Conservation (phyloP, 2,113 vertebrate species). For the Synchiropus splendidus region DNA sequence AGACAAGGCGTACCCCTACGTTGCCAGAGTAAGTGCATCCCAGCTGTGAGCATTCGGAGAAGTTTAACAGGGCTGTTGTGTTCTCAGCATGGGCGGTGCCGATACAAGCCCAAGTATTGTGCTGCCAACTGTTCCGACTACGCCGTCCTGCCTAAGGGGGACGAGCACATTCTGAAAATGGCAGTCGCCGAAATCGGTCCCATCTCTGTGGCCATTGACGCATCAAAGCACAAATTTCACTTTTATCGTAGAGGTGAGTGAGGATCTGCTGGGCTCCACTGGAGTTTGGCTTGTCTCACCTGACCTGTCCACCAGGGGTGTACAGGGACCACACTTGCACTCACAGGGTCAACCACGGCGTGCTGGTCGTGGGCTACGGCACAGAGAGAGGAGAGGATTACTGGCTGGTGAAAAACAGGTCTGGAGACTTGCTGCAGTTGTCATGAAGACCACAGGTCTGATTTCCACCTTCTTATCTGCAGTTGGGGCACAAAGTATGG, state of each 20-base stretch:
- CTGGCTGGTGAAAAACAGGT: slow-evolving; percentile 89
- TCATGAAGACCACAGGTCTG: background rate
- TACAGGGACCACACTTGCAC: slow-evolving; percentile 69
- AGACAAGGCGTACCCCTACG: slow-evolving; percentile 50
- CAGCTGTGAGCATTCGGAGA: background rate
- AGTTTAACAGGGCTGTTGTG: background rate
- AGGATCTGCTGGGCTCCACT: background rate
- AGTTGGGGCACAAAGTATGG: slow-evolving; percentile 56
- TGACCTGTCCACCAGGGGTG: slow-evolving; percentile 56
- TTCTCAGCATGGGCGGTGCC: slow-evolving; percentile 63
- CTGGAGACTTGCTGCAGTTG: background rate
- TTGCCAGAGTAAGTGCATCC: slow-evolving; percentile 10
- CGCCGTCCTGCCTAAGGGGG: slow-evolving; percentile 33
- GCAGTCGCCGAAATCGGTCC: slow-evolving; percentile 71
- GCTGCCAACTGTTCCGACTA: slow-evolving; percentile 73
- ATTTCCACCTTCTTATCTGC: background rate
- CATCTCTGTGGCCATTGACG: slow-evolving; percentile 74
- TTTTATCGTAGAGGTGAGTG: slow-evolving; percentile 71
- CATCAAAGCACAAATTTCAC: slow-evolving; percentile 62
- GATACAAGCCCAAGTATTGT: slow-evolving; percentile 46
- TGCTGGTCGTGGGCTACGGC: slow-evolving; percentile 73
- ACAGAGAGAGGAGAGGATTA: slow-evolving; percentile 63
- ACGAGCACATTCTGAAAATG: slow-evolving; percentile 60
- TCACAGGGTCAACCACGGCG: slow-evolving; percentile 65
- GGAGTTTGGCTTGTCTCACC: background rate